These are phyloP conservation scores for Plutomurus gul DNA, from an alignment of 1,140 invertebrate genomes.

Conservation along the genomic window DNA sequence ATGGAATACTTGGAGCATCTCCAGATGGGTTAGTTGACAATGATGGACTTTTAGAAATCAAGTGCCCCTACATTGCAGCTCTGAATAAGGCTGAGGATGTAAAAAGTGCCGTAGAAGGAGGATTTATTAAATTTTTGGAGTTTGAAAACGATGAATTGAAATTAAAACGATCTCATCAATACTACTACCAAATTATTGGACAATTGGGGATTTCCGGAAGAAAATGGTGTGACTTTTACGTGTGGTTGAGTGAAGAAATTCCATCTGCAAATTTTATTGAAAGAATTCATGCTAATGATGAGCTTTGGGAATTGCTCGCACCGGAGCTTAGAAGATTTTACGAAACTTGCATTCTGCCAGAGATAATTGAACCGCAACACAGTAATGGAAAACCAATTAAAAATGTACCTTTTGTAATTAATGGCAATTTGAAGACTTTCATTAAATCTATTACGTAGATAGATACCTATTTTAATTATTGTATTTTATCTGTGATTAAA, in stretches of 20 bases:
- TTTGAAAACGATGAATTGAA: background rate
- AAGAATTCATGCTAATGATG: background rate
- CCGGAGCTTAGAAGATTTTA: conserved; percentile 4
- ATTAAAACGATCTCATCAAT: background rate
- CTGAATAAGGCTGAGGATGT: background rate
- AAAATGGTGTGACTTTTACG: conserved; percentile 16
- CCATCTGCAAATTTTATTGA: background rate
- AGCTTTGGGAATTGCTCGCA: background rate
- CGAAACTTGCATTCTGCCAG: background rate
- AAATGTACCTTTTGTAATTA: background rate
- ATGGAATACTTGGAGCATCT: conserved; percentile 29
- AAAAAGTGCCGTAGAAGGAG: background rate
- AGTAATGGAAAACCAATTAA: background rate
- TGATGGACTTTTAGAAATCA: conserved; percentile 38
- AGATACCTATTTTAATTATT: no score
- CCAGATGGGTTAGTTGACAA: conserved; percentile 30
- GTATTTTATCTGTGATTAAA: no score
- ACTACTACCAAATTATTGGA: background rate
- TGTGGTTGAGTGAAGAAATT: conserved; percentile 1
- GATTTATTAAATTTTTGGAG: background rate
- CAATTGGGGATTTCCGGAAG: background rate
- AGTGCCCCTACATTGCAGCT: conserved; percentile 33
- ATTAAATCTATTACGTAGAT: no score
- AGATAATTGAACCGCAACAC: background rate
- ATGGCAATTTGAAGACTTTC: background rate